phyloP scores from a whole-genome alignment of 2,113 vertebrate genomes.

The Pampusana beccarii region DNA sequence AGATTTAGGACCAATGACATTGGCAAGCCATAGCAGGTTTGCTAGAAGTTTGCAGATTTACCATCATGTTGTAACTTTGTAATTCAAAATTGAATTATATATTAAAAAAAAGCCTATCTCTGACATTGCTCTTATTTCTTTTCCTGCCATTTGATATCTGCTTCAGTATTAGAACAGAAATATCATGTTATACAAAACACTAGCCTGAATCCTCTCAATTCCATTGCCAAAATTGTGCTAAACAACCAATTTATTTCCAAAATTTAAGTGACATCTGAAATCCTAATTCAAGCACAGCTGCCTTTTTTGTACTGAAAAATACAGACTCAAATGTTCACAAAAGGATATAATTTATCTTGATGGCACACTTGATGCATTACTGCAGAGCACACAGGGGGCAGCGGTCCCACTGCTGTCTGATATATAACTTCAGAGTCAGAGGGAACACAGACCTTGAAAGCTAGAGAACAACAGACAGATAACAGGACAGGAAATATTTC shows the following conservation, averaged over 20 bases:
- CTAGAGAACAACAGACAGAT: conserved; percentile 37
- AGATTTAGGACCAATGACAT: not conserved
- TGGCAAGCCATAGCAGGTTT: not conserved
- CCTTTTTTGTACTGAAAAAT: conserved; percentile 26
- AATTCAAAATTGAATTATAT: not conserved
- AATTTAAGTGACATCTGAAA: conserved; percentile 13
- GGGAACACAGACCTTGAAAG: conserved; percentile 33
- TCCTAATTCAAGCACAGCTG: conserved; percentile 13
- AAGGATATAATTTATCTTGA: conserved; percentile 53
- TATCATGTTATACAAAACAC: not conserved
- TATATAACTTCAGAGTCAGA: conserved; percentile 53
- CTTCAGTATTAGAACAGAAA: not conserved
- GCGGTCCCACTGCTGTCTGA: conserved; percentile 24
- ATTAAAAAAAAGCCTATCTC: not conserved
- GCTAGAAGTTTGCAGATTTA: not conserved
- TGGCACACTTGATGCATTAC: conserved; percentile 47
- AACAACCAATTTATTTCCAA: conserved; percentile 17
- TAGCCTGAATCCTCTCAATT: not conserved
- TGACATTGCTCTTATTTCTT: not conserved
- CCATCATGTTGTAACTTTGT: not conserved
- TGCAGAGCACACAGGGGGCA: not conserved
- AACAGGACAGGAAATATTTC: conserved; percentile 23
- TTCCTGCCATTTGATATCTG: not conserved
- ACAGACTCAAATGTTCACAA: conserved; percentile 12
- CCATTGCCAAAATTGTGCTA: conserved; percentile 16